A percentile compares a stretch with the other conserved stretches of the same genome.
Evolutionary conservation across 1,140 invertebrate genomes (phyloP).

Genomic region (Agrypnia vestita): DNA sequence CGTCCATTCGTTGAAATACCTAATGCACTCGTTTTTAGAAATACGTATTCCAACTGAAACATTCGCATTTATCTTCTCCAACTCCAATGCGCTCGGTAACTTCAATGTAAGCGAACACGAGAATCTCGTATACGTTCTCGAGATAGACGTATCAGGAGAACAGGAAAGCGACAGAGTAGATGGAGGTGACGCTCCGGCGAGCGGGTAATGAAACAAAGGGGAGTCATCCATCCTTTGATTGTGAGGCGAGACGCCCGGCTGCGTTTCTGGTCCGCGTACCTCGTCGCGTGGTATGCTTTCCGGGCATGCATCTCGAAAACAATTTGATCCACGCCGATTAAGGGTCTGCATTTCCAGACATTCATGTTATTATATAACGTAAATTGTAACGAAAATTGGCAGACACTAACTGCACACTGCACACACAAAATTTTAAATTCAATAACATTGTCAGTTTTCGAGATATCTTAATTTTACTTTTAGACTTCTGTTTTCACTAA

Average conservation of each 20-base stretch:
- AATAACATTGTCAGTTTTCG: too few species aligned
- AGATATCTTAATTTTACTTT: too few species aligned
- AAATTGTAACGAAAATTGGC: slow-evolving; percentile 10
- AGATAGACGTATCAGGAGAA: slow-evolving; percentile 26
- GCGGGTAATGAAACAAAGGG: slow-evolving; percentile 47
- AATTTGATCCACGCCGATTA: slow-evolving; percentile 27
- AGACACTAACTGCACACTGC: too few species aligned
- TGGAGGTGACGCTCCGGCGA: slow-evolving; percentile 23
- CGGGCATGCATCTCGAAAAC: slow-evolving; percentile 16
- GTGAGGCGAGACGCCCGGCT: slow-evolving; percentile 36
- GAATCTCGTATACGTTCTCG: slow-evolving; percentile 14
- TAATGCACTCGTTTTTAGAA: not conserved
- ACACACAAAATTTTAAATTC: too few species aligned
- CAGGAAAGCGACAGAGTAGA: slow-evolving; percentile 28
- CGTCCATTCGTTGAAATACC: not conserved
- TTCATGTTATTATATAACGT: slow-evolving; percentile 8
- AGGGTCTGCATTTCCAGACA: slow-evolving; percentile 9
- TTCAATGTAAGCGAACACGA: not conserved
- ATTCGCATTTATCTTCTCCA: slow-evolving; percentile 14
- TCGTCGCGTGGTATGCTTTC: not conserved
- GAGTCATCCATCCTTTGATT: slow-evolving; percentile 46
- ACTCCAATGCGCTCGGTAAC: not conserved
- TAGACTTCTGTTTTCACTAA: too few species aligned
- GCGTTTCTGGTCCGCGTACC: slow-evolving; percentile 8
- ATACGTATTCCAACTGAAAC: not conserved